Conservation (phyloP, 2,888 invertebrate species). For the Dastarcus helophoroides region DNA sequence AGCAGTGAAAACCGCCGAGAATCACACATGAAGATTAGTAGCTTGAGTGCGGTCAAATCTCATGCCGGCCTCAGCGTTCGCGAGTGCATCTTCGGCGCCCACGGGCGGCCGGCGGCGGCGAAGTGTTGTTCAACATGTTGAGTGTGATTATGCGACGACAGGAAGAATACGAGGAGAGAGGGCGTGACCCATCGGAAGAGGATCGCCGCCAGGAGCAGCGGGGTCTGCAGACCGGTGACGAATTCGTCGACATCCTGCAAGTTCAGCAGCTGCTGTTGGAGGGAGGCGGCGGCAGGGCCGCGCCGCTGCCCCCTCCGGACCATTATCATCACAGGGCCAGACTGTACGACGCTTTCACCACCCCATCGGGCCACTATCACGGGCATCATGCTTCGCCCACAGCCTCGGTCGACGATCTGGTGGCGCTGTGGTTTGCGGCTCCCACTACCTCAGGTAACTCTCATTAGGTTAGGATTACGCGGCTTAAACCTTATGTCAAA, state of each 20-base stretch:
- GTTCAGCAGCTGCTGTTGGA: conserved; percentile 65
- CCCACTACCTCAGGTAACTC: conserved; percentile 35
- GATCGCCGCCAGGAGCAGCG: conserved; percentile 22
- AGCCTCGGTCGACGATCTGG: conserved; percentile 54
- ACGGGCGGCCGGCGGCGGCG: too few species aligned
- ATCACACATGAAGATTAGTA: too few species aligned
- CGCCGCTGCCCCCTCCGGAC: conserved; percentile 14
- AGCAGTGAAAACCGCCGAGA: too few species aligned
- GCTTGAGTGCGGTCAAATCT: conserved; percentile 35
- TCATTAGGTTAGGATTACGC: too few species aligned
- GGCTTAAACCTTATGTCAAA: too few species aligned
- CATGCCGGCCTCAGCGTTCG: conserved; percentile 42
- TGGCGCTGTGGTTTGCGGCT: conserved; percentile 63
- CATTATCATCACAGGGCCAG: conserved; percentile 18
- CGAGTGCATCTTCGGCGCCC: conserved; percentile 38
- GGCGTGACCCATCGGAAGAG: conserved; percentile 22
- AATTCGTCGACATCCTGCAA: conserved; percentile 75
- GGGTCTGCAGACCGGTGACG: conserved; percentile 30
- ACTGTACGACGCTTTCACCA: conserved; percentile 32
- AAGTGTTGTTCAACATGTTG: conserved; percentile 39
- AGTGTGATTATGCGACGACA: conserved; percentile 58
- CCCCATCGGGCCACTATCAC: conserved; percentile 22
- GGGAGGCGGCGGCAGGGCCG: conserved; percentile 21
- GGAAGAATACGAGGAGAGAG: conserved; percentile 43
- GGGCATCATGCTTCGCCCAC: conserved; percentile 18